These are phyloP conservation scores for Alcedo atthis DNA, from an alignment of 2,797 vertebrate species.

Conservation along the genomic window DNA sequence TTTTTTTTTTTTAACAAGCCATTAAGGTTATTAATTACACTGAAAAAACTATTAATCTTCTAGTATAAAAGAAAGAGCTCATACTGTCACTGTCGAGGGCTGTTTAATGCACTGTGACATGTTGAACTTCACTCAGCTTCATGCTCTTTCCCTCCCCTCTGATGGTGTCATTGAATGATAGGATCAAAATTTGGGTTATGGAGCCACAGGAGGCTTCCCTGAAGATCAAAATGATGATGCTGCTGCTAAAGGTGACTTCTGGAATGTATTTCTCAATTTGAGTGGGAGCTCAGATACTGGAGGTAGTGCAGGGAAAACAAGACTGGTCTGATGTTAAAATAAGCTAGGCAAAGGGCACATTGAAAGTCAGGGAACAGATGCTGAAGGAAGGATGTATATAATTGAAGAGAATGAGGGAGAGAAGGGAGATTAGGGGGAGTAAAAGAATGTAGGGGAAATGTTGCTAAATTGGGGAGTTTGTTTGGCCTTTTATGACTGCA, in stretches of 20 bases:
- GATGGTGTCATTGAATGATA: background rate
- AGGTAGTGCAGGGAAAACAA: background rate
- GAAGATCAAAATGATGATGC: background rate
- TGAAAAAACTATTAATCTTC: slow-evolving; percentile 50
- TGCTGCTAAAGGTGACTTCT: slow-evolving; percentile 33
- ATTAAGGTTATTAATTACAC: slow-evolving; percentile 58
- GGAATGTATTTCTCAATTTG: background rate
- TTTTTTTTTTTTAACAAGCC: slow-evolving; percentile 26
- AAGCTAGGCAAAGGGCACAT: background rate
- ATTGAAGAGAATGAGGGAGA: background rate
- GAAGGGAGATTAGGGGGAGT: background rate
- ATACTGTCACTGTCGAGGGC: background rate
- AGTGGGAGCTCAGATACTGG: slow-evolving; percentile 19
- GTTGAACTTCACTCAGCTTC: background rate
- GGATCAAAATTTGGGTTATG: background rate
- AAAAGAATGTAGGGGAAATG: background rate
- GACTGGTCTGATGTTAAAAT: background rate
- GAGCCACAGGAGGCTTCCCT: slow-evolving; percentile 1
- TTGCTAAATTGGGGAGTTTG: fast-evolving
- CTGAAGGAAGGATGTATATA: background rate
- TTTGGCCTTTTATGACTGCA: background rate
- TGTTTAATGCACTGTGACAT: background rate
- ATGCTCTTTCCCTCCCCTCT: background rate
- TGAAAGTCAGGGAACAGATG: background rate
- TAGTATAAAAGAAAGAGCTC: slow-evolving; percentile 18